phyloP scores from a whole-genome alignment of 2,113 vertebrate species.

The Pongo pygmaeus region DNA sequence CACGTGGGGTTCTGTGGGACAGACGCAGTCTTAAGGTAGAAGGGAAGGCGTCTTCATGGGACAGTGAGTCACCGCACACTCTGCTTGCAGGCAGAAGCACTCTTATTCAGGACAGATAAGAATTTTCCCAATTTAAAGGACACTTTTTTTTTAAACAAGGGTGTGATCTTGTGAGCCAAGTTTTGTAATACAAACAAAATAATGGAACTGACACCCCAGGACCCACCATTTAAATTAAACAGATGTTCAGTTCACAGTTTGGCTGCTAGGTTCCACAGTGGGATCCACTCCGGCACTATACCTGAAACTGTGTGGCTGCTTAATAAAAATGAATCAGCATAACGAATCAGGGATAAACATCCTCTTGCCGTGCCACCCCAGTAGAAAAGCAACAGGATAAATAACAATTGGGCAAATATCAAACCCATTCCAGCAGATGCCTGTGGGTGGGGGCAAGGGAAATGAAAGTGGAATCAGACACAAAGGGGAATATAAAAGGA shows the following conservation, averaged over 20 bases:
- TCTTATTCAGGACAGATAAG: not conserved
- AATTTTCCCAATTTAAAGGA: not conserved
- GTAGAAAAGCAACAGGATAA: not conserved
- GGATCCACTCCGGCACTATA: not conserved
- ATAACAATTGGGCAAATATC: not conserved
- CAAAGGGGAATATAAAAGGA: not conserved
- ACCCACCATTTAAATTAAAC: not conserved
- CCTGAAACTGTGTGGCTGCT: not conserved
- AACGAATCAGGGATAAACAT: not conserved
- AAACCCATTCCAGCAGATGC: not conserved
- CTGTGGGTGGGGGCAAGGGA: fast-evolving
- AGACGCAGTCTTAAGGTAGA: fast-evolving
- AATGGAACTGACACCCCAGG: not conserved
- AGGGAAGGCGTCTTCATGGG: not conserved
- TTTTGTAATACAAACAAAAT: not conserved
- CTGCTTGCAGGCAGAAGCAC: not conserved
- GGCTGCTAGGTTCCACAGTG: not conserved
- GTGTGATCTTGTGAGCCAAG: not conserved
- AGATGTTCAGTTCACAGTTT: not conserved
- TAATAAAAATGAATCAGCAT: not conserved
- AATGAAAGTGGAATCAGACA: not conserved
- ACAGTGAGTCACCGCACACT: fast-evolving
- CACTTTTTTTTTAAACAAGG: not conserved
- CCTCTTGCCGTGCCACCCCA: not conserved
- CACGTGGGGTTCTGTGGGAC: fast-evolving